phyloP scores from a whole-genome alignment of 1,140 invertebrate species.

The Drosophila novamexicana region DNA sequence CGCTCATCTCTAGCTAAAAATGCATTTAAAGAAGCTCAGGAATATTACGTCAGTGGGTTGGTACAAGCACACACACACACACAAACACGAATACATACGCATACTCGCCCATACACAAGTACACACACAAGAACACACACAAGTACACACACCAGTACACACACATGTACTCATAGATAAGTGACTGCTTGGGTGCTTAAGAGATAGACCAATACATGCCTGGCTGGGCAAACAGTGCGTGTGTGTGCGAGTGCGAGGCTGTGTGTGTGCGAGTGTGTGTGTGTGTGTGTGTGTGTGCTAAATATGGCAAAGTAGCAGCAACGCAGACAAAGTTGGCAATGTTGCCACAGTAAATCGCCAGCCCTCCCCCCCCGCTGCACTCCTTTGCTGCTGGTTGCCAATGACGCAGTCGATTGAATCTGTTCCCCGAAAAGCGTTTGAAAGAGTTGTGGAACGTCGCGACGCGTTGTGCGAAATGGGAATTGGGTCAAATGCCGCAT shows the following conservation, averaged over 20 bases:
- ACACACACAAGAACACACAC: neutral
- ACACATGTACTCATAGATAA: conserved; percentile 44
- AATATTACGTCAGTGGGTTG: conserved; percentile 76
- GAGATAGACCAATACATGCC: conserved; percentile 58
- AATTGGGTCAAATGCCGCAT: conserved; percentile 77
- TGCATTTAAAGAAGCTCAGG: conserved; percentile 72
- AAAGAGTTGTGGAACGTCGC: conserved; percentile 58
- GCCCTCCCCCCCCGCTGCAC: neutral
- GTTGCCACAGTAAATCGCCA: conserved; percentile 20
- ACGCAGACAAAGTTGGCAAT: conserved; percentile 59
- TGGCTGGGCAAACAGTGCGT: conserved; percentile 37
- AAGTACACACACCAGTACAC: neutral
- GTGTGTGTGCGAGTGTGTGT: conserved; percentile 17
- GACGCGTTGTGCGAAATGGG: conserved; percentile 21
- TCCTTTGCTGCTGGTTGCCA: conserved; percentile 5
- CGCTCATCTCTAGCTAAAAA: conserved; percentile 53
- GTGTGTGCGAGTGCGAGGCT: conserved; percentile 13
- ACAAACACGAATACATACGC: neutral
- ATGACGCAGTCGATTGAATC: conserved; percentile 70
- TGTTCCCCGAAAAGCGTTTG: conserved; percentile 41
- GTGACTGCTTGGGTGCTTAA: conserved; percentile 72
- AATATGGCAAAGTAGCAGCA: conserved; percentile 46
- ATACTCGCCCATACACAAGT: neutral
- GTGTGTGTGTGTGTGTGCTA: conserved; percentile 39
- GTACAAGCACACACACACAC: conserved; percentile 18